Base-by-base conservation (phyloP, 35 echinoderm and acorn worm species). In the Ptychodera flava region DNA sequence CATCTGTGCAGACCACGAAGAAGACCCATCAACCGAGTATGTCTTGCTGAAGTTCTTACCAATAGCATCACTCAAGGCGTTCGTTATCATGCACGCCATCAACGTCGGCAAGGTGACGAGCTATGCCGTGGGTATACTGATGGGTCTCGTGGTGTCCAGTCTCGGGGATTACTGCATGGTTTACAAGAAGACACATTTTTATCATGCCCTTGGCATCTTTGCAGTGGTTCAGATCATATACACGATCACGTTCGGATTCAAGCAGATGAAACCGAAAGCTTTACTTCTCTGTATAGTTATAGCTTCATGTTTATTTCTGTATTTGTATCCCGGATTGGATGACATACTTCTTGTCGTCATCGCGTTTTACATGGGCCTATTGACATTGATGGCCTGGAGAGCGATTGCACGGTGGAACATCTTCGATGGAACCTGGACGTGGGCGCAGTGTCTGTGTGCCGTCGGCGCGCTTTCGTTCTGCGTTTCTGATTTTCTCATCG, bases 121-220 rank as follows among this genome's bases (percentile, higher is more conserved):
- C 0, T 97, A 97, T 83, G 88, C 93, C 28, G 31, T 94, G 12
- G 85, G 87, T 29, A 97, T 97, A 31, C 85, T 97, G 16, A 84
- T 89, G 0, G 95, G 95, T 2, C 82, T 97, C 2, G 85, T 94
- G 16, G 78, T 94, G 16, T 97, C 95, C 0, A 91, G 95, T 31
- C 84, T 97, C 29, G 95, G 95, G 0, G 95, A 97, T 80, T 92
- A 87, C 0, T 97, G 92, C 78, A 36, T 97, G 1, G 92, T 97
- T 0, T 97, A 94, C 77, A 86, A 86, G 38, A 91, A 97, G 36
- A 86, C 93, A 34, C 92, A 89, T 31, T 97, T 97, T 52, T 90
- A 92, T 33, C 90, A 97, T 22, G 95, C 92, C 31, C 36, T 97
- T 6, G 79, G 93, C 29, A 92, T 94, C 80, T 97, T 97, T 33